phyloP scores from a whole-genome alignment of 2,797 vertebrate species.

The Typhlichthys subterraneus region DNA sequence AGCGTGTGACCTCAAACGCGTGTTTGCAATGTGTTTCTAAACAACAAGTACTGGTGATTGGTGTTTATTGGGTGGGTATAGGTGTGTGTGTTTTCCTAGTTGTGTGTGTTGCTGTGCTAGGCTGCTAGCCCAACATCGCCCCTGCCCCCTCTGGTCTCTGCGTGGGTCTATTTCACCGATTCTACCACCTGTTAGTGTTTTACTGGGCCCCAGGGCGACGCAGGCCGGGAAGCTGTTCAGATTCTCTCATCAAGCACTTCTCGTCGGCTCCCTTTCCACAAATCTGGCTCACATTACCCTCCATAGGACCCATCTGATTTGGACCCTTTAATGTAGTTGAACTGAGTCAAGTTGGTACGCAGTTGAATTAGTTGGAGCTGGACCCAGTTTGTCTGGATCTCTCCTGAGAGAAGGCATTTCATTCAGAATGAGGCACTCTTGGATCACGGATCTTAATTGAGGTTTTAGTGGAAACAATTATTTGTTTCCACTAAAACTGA shows the following conservation, averaged over 20 bases:
- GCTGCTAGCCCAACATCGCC: constrained; percentile 64
- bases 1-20: neutral
- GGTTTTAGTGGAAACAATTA: constrained; percentile 39
- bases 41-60: no score
- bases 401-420: constrained; percentile 51
- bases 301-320: constrained; percentile 47
- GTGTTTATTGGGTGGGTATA: constrained; percentile 17
- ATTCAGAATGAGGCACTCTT: constrained; percentile 36
- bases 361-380: constrained; percentile 31
- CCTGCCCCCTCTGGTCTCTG: constrained; percentile 72
- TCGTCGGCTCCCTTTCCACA: constrained; percentile 57
- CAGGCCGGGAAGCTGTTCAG: constrained; percentile 66
- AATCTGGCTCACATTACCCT: constrained; percentile 73
- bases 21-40: constrained; percentile 8
- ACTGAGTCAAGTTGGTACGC: constrained; percentile 58
- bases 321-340: constrained; percentile 48
- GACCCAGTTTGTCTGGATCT: constrained; percentile 54
- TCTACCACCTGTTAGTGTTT: constrained; percentile 75
- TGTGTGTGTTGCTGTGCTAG: constrained; percentile 53
- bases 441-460: constrained; percentile 46
- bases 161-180: constrained; percentile 74
- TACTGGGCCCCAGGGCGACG: constrained; percentile 68
- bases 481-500: neutral
- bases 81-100: constrained; percentile 32
- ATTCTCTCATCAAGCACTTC: constrained; percentile 71